Evolutionary conservation across 2,888 invertebrate species (phyloP), one percentile per base, ranked within the genome.

Genomic region (Lissocephala sabroskyi): DNA sequence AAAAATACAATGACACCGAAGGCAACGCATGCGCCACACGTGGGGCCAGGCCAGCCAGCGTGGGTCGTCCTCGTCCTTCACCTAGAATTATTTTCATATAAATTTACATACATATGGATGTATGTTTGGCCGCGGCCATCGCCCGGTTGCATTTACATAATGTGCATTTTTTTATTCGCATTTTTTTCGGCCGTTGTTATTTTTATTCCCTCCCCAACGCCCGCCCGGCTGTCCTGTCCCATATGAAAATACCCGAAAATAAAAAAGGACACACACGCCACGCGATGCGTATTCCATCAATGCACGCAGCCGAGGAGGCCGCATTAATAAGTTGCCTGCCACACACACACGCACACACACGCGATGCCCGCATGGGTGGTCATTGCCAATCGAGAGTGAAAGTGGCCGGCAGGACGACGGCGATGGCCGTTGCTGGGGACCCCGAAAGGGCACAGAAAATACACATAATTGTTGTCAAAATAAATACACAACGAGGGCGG

Each of bases 21-120:
- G n/a, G 30, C 35, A 35, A 19, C 62, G 43, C 59, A 71, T 67
- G 56, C 76, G 59, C 56, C 55, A 54, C 43, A 47, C 45, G n/a
- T n/a, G n/a, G n/a, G n/a, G n/a, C n/a, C n/a, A 44, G 55, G 28
- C 48, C 56, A 45, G 19, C 10, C 40, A 50, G 48, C 52, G 62
- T n/a, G n/a, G n/a, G n/a, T 52, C 62, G 78, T 53, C 62, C 62
- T 79, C 77, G 80, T 77, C 80, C 80, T 80, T 80, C 81, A 80
- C 80, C 80, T 79, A 81, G 80, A 81, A 80, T 70, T 60, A 68
- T 71, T 66, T 74, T 79, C 67, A 65, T 61, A 61, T 73, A 56
- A 65, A 62, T 62, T 57, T 56, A 52, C 39, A 33, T 7, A n/a
- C n/a, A n/a, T n/a, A n/a, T n/a, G n/a, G n/a, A n/a, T n/a, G n/a